Percentiles rank a stretch among this genome's conserved stretches.
Evolutionary conservation across 1,140 invertebrate species (phyloP).

Genomic region (Lasioglossum albipes): DNA sequence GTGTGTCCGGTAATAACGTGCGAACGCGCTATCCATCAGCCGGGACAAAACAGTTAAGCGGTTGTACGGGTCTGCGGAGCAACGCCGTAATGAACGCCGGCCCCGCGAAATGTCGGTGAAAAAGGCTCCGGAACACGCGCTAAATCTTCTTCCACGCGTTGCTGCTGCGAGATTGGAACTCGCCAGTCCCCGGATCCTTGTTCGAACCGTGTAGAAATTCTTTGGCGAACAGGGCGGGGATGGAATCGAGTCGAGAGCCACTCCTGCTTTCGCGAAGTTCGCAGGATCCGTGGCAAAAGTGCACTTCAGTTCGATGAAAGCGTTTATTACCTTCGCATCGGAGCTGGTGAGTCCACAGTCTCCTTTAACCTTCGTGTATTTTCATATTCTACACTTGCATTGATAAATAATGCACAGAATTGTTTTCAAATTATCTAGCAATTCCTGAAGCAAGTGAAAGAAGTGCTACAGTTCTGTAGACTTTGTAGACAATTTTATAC

Average conservation of each 20-base stretch:
- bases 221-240: background rate
- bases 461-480: too few species aligned
- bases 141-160: constrained; percentile 35
- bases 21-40: constrained; percentile 74
- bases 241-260: background rate
- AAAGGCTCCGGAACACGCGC: constrained; percentile 49
- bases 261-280: background rate
- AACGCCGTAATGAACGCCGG: constrained; percentile 57
- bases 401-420: too few species aligned
- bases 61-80: constrained; percentile 49
- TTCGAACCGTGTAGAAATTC: constrained; percentile 17
- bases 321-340: background rate
- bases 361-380: too few species aligned
- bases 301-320: background rate
- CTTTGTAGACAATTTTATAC: too few species aligned
- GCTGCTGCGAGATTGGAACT: background rate
- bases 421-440: too few species aligned
- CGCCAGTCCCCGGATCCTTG: constrained; percentile 3
- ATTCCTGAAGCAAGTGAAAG: too few species aligned
- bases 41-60: constrained; percentile 73
- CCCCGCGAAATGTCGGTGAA: constrained; percentile 49
- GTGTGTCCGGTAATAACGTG: constrained; percentile 72
- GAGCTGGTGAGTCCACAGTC: too few species aligned
- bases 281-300: background rate
- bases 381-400: too few species aligned